phyloP scores from a whole-genome alignment of 2,113 vertebrate species.

The Peromyscus leucopus region DNA sequence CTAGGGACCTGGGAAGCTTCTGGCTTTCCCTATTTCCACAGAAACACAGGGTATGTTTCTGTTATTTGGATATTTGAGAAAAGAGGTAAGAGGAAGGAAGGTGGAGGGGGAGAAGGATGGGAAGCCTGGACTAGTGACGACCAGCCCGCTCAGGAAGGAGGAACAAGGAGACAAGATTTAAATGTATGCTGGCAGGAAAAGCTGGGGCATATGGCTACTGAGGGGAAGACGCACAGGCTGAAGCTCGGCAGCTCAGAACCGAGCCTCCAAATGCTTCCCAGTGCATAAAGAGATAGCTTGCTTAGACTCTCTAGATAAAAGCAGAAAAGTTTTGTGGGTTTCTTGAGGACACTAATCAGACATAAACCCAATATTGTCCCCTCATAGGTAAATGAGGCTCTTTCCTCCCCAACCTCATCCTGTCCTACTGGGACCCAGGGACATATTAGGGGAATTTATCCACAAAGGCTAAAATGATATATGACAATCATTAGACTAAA shows the following conservation, averaged over 20 bases:
- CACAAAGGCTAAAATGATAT: not conserved
- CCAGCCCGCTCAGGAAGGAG: not conserved
- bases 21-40: not conserved
- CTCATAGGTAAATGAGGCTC: too few species aligned
- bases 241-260: not conserved
- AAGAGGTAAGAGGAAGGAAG: not conserved
- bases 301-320: not conserved
- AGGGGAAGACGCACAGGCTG: not conserved
- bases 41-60: not conserved
- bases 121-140: not conserved
- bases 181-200: constrained; percentile 37
- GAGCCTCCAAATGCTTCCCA: constrained; percentile 16
- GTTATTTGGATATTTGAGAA: not conserved
- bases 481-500: not conserved
- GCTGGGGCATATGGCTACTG: not conserved
- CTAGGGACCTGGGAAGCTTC: not conserved
- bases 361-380: not conserved
- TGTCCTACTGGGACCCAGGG: not conserved
- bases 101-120: not conserved
- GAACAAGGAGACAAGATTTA: not conserved
- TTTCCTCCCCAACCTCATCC: not conserved
- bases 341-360: constrained; percentile 19
- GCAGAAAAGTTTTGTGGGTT: not conserved
- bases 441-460: not conserved
- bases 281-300: not conserved